phyloP scores from a whole-genome alignment of 2,888 invertebrate genomes.

The Cerceris rybyensis region DNA sequence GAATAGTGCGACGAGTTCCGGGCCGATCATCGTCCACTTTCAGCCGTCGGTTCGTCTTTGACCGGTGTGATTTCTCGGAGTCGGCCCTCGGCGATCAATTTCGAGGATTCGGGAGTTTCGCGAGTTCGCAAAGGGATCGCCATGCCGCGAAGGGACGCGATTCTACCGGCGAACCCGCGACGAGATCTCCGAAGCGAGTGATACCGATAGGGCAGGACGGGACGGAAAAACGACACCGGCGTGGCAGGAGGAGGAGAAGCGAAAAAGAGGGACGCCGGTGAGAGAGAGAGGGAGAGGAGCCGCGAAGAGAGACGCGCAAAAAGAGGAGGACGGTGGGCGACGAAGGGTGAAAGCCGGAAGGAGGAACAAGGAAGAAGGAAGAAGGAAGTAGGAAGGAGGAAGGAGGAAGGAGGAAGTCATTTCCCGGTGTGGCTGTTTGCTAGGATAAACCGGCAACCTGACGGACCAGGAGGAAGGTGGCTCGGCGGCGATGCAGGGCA shows the following conservation, averaged over 20 bases:
- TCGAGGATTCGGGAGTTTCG: background rate
- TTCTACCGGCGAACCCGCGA: conserved; percentile 13
- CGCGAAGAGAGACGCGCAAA: conserved; percentile 1
- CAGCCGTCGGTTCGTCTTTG: no score
- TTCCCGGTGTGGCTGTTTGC: conserved; percentile 24
- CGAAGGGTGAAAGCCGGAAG: background rate
- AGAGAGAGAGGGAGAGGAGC: conserved; percentile 1
- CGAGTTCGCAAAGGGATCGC: conserved; percentile 9
- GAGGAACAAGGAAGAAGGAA: background rate
- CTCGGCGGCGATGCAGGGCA: conserved; percentile 77
- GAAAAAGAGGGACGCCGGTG: background rate
- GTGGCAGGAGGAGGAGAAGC: conserved; percentile 2
- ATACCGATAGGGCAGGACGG: background rate
- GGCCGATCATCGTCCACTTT: background rate
- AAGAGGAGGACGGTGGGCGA: conserved; percentile 1
- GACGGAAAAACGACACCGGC: conserved; percentile 7
- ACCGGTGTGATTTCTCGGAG: no score
- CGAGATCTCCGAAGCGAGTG: conserved; percentile 17
- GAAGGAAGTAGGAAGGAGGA: conserved; percentile 7
- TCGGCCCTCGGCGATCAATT: background rate
- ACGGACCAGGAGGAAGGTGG: conserved; percentile 74
- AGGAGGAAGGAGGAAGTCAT: background rate
- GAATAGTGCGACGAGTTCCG: no score
- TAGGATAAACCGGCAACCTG: conserved; percentile 68
- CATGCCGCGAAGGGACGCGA: conserved; percentile 45